These are phyloP conservation scores for Campoletis sonorensis DNA, from an alignment of 1,140 invertebrate species.

Conservation along the genomic window DNA sequence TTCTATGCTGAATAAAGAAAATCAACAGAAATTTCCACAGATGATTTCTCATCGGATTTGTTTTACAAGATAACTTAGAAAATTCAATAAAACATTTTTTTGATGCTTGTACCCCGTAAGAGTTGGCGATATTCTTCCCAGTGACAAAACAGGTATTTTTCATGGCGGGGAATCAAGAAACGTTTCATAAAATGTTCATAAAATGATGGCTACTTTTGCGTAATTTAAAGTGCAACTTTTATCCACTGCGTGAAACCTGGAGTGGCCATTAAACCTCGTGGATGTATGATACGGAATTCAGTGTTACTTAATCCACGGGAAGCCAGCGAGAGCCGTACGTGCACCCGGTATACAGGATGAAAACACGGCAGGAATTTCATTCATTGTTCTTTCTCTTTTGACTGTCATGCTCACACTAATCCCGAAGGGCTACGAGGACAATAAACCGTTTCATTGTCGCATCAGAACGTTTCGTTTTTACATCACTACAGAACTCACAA, in stretches of 20 bases:
- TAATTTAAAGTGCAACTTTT: background rate
- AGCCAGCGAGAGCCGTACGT: background rate
- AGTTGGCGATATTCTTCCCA: background rate
- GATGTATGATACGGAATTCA: constrained; percentile 54
- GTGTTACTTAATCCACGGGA: constrained; percentile 54
- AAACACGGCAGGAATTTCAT: background rate
- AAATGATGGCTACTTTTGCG: background rate
- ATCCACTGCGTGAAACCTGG: background rate
- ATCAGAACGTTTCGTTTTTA: background rate
- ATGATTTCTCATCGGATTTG: too few species aligned
- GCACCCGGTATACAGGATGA: background rate
- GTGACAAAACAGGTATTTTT: background rate
- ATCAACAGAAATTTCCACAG: too few species aligned
- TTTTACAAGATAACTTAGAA: too few species aligned
- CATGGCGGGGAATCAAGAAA: background rate
- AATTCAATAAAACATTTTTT: too few species aligned
- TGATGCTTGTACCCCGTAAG: too few species aligned
- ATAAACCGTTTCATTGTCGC: constrained; percentile 24
- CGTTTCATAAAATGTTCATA: background rate
- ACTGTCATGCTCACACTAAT: constrained; percentile 4
- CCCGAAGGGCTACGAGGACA: background rate
- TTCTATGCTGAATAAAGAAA: too few species aligned
- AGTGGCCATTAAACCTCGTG: constrained; percentile 35
- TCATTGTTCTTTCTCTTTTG: constrained; percentile 19
- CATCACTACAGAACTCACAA: background rate